These are phyloP conservation scores for Plectropomus leopardus DNA, from an alignment of 2,113 vertebrate species.

Conservation along the genomic window DNA sequence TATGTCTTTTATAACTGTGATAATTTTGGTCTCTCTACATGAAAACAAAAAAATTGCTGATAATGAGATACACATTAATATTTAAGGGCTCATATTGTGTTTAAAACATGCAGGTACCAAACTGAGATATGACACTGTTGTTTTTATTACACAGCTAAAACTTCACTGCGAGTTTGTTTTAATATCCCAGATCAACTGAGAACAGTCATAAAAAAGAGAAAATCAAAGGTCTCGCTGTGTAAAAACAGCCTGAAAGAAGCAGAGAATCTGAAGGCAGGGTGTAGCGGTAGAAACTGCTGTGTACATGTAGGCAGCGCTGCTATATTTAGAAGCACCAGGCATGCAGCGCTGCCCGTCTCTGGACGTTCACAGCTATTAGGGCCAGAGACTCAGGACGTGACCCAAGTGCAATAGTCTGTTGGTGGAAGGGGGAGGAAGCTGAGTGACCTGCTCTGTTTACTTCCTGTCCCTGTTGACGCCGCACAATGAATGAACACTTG, in stretches of 20 bases:
- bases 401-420: neutral
- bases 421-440: constrained; percentile 24
- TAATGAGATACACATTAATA: neutral
- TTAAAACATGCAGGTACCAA: neutral
- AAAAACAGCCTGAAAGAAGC: neutral
- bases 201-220: neutral
- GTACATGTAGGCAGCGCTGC: constrained; percentile 47
- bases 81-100: neutral
- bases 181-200: neutral
- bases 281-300: constrained; percentile 36
- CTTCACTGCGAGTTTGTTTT: neutral
- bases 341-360: constrained; percentile 38
- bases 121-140: neutral
- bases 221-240: neutral
- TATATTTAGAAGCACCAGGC: constrained; percentile 66
- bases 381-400: constrained; percentile 45
- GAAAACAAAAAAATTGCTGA: neutral
- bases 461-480: constrained; percentile 37
- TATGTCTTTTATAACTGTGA: neutral
- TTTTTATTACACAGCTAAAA: neutral
- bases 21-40: neutral
- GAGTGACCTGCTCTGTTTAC: constrained; percentile 29
- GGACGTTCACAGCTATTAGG: constrained; percentile 53
- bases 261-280: constrained; percentile 1
- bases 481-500: neutral